These are phyloP conservation scores for Drosophila biarmipes DNA, from an alignment of 1,140 invertebrate species.

Conservation along the genomic window DNA sequence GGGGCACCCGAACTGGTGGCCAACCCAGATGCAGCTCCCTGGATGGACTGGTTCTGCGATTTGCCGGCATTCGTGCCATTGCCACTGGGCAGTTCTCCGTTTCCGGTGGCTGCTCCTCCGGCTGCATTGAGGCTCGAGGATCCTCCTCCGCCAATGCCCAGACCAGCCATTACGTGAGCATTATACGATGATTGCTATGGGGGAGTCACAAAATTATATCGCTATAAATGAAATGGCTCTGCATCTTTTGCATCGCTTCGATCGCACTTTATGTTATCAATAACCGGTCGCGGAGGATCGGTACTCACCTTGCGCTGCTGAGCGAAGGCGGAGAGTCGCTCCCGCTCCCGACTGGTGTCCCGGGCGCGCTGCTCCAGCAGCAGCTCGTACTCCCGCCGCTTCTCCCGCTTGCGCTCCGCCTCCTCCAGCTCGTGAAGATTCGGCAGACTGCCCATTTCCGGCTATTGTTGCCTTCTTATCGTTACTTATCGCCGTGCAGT, in stretches of 20 bases:
- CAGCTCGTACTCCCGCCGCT: constrained; percentile 80
- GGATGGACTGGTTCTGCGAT: background rate
- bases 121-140: constrained; percentile 52
- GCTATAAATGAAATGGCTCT: no score
- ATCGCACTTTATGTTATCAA: background rate
- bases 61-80: constrained; percentile 15
- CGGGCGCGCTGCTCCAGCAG: constrained; percentile 74
- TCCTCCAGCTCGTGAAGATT: constrained; percentile 87
- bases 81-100: constrained; percentile 28
- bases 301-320: constrained; percentile 74
- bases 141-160: constrained; percentile 75
- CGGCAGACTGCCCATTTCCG: constrained; percentile 87
- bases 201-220: background rate
- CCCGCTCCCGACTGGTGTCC: constrained; percentile 76
- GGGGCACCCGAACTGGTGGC: constrained; percentile 9
- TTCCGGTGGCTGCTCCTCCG: constrained; percentile 37
- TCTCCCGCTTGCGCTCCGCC: constrained; percentile 78
- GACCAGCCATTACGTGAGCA: constrained; percentile 74
- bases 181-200: constrained; percentile 78
- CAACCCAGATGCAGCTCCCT: background rate
- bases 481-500: background rate
- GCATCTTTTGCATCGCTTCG: background rate
- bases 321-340: constrained; percentile 66
- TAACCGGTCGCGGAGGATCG: background rate
- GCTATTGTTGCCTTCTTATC: constrained; percentile 4